Base-by-base conservation (phyloP, 2,113 vertebrate genomes). In the Ramphastos sulfuratus region DNA sequence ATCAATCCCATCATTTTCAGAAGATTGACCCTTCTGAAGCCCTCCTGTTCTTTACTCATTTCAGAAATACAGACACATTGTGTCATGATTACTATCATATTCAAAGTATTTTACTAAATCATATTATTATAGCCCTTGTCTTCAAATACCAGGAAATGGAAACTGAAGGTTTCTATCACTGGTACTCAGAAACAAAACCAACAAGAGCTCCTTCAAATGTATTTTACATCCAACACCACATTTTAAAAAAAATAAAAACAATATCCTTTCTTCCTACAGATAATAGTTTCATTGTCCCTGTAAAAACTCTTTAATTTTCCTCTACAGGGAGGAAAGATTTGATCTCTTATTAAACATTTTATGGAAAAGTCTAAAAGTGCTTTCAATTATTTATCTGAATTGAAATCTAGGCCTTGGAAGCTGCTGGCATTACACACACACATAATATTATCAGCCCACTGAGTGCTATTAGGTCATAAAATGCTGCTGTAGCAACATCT, bases 301-400 rank as follows among this genome's bases (percentile, higher is more conserved):
- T 97, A 97, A 97, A 98, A 98, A 95, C 96, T 97, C 97, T 96
- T 97, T 98, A 97, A 98, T 98, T 98, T 97, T 96, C 96, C 69
- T 94, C 92, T 95, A 82, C 88, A 87, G 87, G 88, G 95, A 97
- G 76, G 81, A 82, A 97, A 94, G 88, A 91, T 93, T 95, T 98
- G 97, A 97, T 97, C 96, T 97, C 97, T 97, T 98, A 97, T 97
- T 97, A 97, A 98, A 97, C 97, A 98, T 97, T 98, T 98, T 97
- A 98, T 97, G 90, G 96, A 96, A 97, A 97, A 97, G 96, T 96
- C 96, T 97, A 96, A 97, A 97, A 97, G 91, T 97, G 90, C 93
- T 97, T 97, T 98, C 97, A 97, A 98, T 97, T 98, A 98, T 97
- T 98, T 97, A 97, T 97, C 89, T 93, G 70, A 97, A 97, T 97